Conservation (phyloP, 2,113 vertebrate species). For the Castor canadensis region DNA sequence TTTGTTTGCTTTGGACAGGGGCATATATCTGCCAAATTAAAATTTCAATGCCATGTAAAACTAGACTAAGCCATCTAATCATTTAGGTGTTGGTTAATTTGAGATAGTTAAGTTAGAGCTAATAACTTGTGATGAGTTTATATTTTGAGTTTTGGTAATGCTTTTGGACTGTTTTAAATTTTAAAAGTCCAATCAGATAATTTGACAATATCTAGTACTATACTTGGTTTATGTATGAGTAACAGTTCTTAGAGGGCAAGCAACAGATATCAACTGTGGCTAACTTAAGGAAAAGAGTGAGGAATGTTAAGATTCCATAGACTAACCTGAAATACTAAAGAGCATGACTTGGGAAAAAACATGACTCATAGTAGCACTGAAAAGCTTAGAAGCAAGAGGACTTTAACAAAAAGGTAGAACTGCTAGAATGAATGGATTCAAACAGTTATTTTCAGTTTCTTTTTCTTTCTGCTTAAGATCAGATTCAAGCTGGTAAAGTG, state of each 20-base stretch:
- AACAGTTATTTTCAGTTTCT: neutral
- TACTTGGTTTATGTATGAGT: neutral
- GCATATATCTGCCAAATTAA: neutral
- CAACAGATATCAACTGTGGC: neutral
- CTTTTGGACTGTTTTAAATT: neutral
- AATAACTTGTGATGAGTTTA: neutral
- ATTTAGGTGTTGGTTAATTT: constrained; percentile 25
- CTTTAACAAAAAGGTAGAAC: too few species aligned
- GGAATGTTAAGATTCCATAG: neutral
- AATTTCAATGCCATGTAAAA: constrained; percentile 10
- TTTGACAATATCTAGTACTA: neutral
- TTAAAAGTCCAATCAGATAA: neutral
- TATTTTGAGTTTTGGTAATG: neutral
- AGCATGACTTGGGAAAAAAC: neutral
- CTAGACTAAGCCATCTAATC: neutral
- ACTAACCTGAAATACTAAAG: neutral
- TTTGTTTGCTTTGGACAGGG: neutral
- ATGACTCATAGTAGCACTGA: neutral
- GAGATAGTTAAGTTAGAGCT: constrained; percentile 35
- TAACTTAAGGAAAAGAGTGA: constrained; percentile 13
- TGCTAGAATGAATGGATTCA: neutral
- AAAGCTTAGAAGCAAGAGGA: neutral
- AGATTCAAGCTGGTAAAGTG: neutral
- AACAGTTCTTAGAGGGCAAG: neutral
- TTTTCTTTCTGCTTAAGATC: constrained; percentile 34